Base-by-base conservation (phyloP, 2,888 invertebrate species). In the Geotrupes spiniger region DNA sequence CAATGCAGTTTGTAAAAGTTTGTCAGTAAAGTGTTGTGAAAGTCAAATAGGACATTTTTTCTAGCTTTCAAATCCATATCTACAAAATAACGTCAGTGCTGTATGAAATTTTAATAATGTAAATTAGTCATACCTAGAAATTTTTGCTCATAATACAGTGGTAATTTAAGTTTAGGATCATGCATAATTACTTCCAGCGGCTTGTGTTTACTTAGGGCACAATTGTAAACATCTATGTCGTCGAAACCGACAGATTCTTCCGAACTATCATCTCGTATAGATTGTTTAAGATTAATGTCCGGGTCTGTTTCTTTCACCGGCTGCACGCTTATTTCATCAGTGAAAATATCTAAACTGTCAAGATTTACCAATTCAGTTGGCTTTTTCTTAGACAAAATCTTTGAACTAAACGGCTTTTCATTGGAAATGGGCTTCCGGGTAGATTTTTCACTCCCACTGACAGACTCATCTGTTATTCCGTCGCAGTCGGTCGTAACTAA, bases 91-190 rank as follows among this genome's bases (percentile, higher is more conserved):
- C n/a, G n/a, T n/a, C n/a, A n/a, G n/a, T n/a, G n/a, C n/a, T n/a
- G n/a, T n/a, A n/a, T n/a, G n/a, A n/a, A n/a, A n/a, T n/a, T n/a
- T n/a, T n/a, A n/a, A n/a, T n/a, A n/a, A n/a, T n/a, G n/a, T n/a
- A n/a, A n/a, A n/a, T n/a, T n/a, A 11, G 47, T 37, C n/a, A 56
- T 43, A 16, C 42, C 33, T n/a, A n/a, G 17, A 25, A 53, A 10
- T 36, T 48, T 33, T 16, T 50, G 51, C 40, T 53, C 39, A 29
- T 50, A 52, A 39, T 56, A 51, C 29, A 52, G 26, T 25, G 52
- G 52, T 17, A 54, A 47, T 12, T 47, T 38, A 42, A 52, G 54
- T 26, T 50, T 48, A 6, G 51, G 36, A 4, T 14, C 37, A 38
- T 38, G 31, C 9, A 15, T 31, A 9, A 46, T 46, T 10, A 36